Evolutionary conservation across 1,140 invertebrate species (phyloP).

Genomic region (Brachionus angularis): DNA sequence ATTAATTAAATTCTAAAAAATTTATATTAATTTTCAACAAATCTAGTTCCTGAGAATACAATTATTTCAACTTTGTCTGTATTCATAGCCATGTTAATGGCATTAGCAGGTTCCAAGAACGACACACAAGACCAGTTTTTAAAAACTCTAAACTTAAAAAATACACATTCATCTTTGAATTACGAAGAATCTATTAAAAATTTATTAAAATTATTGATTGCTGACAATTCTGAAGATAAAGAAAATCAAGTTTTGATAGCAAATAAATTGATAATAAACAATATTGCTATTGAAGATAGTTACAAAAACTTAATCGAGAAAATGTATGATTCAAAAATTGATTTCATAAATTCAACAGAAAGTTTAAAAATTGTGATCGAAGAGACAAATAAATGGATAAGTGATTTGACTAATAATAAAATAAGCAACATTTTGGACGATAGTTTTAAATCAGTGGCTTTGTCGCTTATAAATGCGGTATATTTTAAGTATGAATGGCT

Average conservation of each 20-base stretch:
- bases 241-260: slow-evolving; percentile 2
- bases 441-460: slow-evolving; percentile 10
- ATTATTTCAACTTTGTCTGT: slow-evolving; percentile 19
- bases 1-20: not conserved
- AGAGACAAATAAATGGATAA: slow-evolving; percentile 28
- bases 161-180: too few species aligned
- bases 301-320: not conserved
- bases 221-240: not conserved
- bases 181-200: too few species aligned
- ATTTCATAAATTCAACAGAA: not conserved
- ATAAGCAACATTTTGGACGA: slow-evolving; percentile 16
- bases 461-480: slow-evolving; percentile 18
- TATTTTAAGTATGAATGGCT: slow-evolving; percentile 27
- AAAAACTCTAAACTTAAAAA: slow-evolving; percentile 3
- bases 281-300: not conserved
- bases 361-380: not conserved
- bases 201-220: too few species aligned
- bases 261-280: slow-evolving; percentile 17
- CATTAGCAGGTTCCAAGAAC: not conserved
- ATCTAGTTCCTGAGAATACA: not conserved
- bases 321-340: not conserved
- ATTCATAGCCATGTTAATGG: slow-evolving; percentile 10
- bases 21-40: not conserved
- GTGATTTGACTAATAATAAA: slow-evolving; percentile 21
- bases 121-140: not conserved